These are phyloP conservation scores for Chrysolina haemoptera DNA, from an alignment of 2,888 invertebrate species.

Conservation along the genomic window DNA sequence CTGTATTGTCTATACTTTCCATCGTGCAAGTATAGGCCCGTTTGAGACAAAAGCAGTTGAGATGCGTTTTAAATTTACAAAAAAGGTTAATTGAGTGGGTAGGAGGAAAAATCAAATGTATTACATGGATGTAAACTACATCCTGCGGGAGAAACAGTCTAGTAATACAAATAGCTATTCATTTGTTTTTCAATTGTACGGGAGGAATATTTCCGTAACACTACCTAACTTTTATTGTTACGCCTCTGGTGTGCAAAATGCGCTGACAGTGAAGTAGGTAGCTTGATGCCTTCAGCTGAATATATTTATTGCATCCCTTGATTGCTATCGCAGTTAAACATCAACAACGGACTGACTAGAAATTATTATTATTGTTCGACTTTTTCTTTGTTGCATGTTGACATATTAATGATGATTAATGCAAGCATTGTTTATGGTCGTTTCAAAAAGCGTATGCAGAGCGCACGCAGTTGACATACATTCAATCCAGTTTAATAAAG, in stretches of 20 bases:
- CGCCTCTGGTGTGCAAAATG: conserved; percentile 36
- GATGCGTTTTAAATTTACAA: too few relatives aligned
- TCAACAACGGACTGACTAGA: conserved; percentile 36
- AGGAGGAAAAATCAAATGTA: too few relatives aligned
- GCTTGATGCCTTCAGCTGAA: conserved; percentile 40
- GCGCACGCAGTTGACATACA: conserved; percentile 18
- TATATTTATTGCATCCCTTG: conserved; percentile 45
- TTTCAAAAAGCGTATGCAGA: conserved; percentile 15
- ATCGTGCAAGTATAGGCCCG: too few relatives aligned
- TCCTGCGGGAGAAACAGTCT: too few relatives aligned
- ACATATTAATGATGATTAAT: conserved; percentile 31
- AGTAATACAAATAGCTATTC: too few relatives aligned
- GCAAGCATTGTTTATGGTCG: conserved; percentile 25
- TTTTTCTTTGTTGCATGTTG: conserved; percentile 39
- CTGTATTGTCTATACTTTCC: too few relatives aligned
- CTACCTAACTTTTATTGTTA: neutral
- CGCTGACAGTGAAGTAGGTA: conserved; percentile 38
- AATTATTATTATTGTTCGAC: conserved; percentile 42
- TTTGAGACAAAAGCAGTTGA: too few relatives aligned
- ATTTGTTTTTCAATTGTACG: too few relatives aligned
- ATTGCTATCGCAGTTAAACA: conserved; percentile 44
- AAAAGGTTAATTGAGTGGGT: too few relatives aligned
- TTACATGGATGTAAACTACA: too few relatives aligned
- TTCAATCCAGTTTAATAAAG: conserved; percentile 5
- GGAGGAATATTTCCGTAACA: neutral